Base-by-base conservation (phyloP, 2,888 invertebrate species). In the Cantharis nigra region DNA sequence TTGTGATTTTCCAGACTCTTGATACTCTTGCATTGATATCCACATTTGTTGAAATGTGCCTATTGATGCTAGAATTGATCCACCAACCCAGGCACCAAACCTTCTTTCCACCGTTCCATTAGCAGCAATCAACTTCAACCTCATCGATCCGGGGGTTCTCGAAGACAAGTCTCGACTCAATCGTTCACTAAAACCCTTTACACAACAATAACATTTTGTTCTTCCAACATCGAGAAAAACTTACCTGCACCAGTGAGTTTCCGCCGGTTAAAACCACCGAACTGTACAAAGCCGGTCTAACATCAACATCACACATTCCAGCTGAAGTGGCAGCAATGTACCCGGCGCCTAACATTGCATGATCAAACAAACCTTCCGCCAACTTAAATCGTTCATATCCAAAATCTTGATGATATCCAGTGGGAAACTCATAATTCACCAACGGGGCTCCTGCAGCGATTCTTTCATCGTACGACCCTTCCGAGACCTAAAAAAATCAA, bases 41-140 rank as follows among this genome's bases (percentile, higher is more conserved):
- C 99, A 99, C 97, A 99, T 98, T 89, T 99, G 99, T 87, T 99
- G 99, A 91, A 99, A 99, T 18, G 98, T 98, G 9, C 99, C 99
- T 85, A 99, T 95, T 0, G 99, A 99, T 0, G 98, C 99, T 70
- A 99, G 90, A 84, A 99, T 99, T 0, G 99, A 99, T 3, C 99
- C 99, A 33, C 94, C 99, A 80, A 99, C 98, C 99, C 99, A 99
- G 0, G 98, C 95, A 5, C 98, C 98, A 89, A 98, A 99, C 75
- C 98, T 90, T 69, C 99, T 89, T 89, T 99, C 99, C 0, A 95
- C 93, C 69, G 95, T 94, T 67, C 97, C 95, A 84, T 97, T 96
- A 3, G 98, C 96, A 4, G 97, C 96, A 84, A 97, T 96, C 85
- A 97, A 92, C 91, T 99, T 98, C 79, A 99, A 91, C 72, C 98